A percentile compares a stretch with the other conserved stretches of the same genome.
These are phyloP conservation scores for Tryphoninae sp. DNA, from an alignment of 2,888 invertebrate genomes.

Conservation along the genomic window DNA sequence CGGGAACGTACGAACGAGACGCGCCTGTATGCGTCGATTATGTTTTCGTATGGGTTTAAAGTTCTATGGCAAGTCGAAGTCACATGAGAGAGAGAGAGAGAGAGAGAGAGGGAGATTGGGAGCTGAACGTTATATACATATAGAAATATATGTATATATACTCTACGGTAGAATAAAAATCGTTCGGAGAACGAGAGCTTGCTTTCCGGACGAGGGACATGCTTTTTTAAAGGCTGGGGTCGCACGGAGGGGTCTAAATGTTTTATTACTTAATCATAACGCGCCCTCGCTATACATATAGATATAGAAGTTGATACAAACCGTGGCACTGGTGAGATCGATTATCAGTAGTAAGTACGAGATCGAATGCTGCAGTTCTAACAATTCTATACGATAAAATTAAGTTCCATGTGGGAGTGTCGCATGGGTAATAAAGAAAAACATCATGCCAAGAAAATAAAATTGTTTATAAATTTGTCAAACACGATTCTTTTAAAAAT, in stretches of 20 bases:
- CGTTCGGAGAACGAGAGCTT: background rate
- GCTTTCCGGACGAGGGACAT: conserved; percentile 69
- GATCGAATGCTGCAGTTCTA: conserved; percentile 65
- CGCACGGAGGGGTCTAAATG: conserved; percentile 75
- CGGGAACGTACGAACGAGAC: conserved; percentile 55
- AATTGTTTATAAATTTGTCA: background rate
- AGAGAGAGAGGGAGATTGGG: no score
- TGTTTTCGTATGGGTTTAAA: conserved; percentile 46
- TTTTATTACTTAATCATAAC: conserved; percentile 81
- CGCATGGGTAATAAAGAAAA: background rate
- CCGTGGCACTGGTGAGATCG: conserved; percentile 49
- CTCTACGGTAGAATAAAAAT: background rate
- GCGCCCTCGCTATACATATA: conserved; percentile 63
- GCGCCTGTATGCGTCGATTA: conserved; percentile 34
- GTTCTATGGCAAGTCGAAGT: conserved; percentile 66
- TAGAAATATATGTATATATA: background rate
- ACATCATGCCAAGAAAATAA: background rate
- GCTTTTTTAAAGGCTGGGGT: conserved; percentile 72
- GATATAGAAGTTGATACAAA: conserved; percentile 26
- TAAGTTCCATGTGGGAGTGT: conserved; percentile 32
- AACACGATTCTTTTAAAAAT: no score
- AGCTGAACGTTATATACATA: no score
- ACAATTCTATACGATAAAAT: background rate
- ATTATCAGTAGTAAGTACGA: conserved; percentile 47
- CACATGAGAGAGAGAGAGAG: conserved; percentile 67